These are phyloP conservation scores for Penaeus chinensis DNA, from an alignment of 1,140 invertebrate species.

Conservation along the genomic window DNA sequence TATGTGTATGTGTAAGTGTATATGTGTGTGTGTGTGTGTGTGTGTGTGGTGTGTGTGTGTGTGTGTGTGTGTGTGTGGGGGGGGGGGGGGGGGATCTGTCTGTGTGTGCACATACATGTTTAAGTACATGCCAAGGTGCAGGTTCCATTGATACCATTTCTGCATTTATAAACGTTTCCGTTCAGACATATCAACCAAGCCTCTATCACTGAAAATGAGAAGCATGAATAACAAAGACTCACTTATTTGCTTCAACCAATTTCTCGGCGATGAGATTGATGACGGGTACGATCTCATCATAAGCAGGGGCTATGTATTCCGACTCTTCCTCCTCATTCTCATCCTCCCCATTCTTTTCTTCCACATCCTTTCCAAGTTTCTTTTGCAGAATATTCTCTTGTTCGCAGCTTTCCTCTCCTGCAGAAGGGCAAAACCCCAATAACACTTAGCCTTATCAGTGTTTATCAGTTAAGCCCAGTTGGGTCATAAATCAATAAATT, in stretches of 20 bases:
- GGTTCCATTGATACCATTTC: too few relatives aligned
- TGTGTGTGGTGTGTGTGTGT: too few relatives aligned
- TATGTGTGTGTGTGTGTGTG: too few relatives aligned
- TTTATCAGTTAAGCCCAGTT: neutral
- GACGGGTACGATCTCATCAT: slow-evolving; percentile 89
- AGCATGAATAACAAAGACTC: slow-evolving; percentile 65
- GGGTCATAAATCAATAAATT: neutral
- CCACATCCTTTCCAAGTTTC: neutral
- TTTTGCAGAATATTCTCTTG: slow-evolving; percentile 42
- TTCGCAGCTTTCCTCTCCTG: slow-evolving; percentile 54
- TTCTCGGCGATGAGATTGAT: slow-evolving; percentile 90
- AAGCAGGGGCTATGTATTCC: slow-evolving; percentile 54
- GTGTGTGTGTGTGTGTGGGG: too few relatives aligned
- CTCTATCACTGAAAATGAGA: slow-evolving; percentile 22
- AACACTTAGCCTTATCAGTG: too few relatives aligned
- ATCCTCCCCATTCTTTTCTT: neutral
- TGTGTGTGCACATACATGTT: too few relatives aligned
- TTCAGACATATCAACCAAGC: neutral
- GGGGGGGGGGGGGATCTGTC: too few relatives aligned
- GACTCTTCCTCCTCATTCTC: slow-evolving; percentile 27
- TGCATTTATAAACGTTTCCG: too few relatives aligned
- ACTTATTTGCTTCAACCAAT: slow-evolving; percentile 84
- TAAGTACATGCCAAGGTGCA: too few relatives aligned
- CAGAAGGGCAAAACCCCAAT: neutral
- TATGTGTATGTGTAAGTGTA: too few relatives aligned